Percentiles rank a stretch among this genome's conserved stretches.
These are phyloP conservation scores for Quadroppia sp. DNA, from an alignment of 2,888 invertebrate genomes.

Conservation along the genomic window DNA sequence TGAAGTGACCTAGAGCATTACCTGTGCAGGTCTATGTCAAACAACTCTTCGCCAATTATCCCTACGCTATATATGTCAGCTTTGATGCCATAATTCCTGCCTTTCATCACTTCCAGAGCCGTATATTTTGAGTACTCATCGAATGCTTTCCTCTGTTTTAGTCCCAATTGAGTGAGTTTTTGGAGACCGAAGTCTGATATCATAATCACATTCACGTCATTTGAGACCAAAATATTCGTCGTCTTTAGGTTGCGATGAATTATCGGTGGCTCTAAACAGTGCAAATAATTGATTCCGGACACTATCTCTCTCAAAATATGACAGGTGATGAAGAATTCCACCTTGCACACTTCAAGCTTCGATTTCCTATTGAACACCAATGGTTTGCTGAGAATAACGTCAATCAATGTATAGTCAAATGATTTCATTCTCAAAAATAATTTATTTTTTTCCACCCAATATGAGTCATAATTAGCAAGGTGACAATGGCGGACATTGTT, in stretches of 20 bases:
- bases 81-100: background rate
- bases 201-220: background rate
- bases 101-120: background rate
- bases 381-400: background rate
- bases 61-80: background rate
- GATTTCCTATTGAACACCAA: background rate
- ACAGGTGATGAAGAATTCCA: background rate
- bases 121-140: background rate
- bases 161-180: background rate
- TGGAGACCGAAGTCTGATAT: background rate
- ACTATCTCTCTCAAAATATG: background rate
- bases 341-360: background rate
- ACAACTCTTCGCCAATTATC: background rate
- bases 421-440: background rate
- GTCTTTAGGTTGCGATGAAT: background rate
- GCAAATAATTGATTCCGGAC: background rate
- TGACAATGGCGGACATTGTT: background rate
- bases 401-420: background rate
- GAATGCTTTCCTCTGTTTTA: background rate
- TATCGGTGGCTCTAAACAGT: background rate
- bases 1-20: no score
- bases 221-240: background rate
- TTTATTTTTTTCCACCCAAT: background rate
- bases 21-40: background rate
- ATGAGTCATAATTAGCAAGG: background rate